Percentiles rank a stretch among this genome's conserved stretches.
Conservation (phyloP, 1,140 invertebrate genomes). For the Diachasmimorpha longicaudata region DNA sequence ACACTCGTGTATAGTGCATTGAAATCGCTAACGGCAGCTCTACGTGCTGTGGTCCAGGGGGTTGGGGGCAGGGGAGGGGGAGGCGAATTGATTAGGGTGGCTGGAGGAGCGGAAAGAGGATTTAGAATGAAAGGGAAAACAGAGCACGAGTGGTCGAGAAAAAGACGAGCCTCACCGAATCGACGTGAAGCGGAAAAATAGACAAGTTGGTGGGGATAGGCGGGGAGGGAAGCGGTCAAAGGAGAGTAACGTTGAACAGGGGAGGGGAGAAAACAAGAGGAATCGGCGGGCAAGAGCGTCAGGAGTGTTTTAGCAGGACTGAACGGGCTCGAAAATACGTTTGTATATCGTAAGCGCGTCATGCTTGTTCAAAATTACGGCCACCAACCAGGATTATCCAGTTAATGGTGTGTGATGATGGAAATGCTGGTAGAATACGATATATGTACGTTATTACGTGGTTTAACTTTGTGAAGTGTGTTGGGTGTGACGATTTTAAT, state of each 20-base stretch:
- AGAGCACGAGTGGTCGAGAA: neutral
- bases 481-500: neutral
- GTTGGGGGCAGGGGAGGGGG: neutral
- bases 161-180: neutral
- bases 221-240: neutral
- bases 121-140: neutral
- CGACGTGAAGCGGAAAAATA: neutral
- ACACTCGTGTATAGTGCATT: neutral
- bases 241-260: neutral
- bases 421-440: neutral
- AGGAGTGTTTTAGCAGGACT: neutral
- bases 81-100: too few relatives aligned
- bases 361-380: neutral
- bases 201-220: neutral
- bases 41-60: neutral
- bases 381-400: too few relatives aligned
- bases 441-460: neutral
- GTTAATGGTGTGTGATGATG: neutral
- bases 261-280: conserved; percentile 3
- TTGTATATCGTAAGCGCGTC: neutral
- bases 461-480: neutral
- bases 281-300: conserved; percentile 7
- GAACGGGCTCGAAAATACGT: neutral
- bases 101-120: neutral
- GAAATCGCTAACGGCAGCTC: neutral